Base-by-base conservation (phyloP, 2,888 invertebrate genomes). In the Pinctada fucata region DNA sequence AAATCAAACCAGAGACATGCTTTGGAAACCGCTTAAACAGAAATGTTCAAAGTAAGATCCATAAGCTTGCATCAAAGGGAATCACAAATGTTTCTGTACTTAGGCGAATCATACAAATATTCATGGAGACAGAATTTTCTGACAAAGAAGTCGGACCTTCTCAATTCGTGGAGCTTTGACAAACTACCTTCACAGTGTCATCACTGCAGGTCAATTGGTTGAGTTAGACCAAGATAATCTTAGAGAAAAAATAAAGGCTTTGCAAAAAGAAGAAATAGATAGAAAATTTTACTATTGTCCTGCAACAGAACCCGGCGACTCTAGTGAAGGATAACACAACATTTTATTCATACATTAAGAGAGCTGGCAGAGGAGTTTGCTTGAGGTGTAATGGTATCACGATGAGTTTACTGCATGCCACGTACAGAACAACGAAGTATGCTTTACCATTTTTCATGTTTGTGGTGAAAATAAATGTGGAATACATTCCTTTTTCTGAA, bases 381-480 rank as follows among this genome's bases (percentile, higher is more conserved):
- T 76, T 1, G 16, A 5, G 2, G 3, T 31, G 49, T 72, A 76
- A 72, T 31, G 45, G 50, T 3, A 72, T 76, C 2, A 2, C n/a
- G n/a, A n/a, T n/a, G n/a, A n/a, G 48, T 16, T 63, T 78, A 16
- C 3, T 72, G 31, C 72, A 78, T 78, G 77, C 77, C 48, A 78
- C 72, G 4, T 78, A 78, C n/a, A 45, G 72, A 13, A 78, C 77
- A 52, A 72, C 77, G 10, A 68, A 58, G 63, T 78, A 78, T 16
- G 50, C 58, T 3, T 50, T 78, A 10, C 72, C 72, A 48, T 47
- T 77, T 8, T 72, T 49, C 65, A 47, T 77, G 4, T n/a, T 67
- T 8, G 69, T 63, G 31, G 63, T 77, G 3, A 48, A 50, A 52
- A 77, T 72, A 52, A 72, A 72, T 77, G 77, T 72, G 2, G 72